These are phyloP conservation scores for Coreius guichenoti DNA, from an alignment of 2,797 vertebrate species.

Conservation along the genomic window DNA sequence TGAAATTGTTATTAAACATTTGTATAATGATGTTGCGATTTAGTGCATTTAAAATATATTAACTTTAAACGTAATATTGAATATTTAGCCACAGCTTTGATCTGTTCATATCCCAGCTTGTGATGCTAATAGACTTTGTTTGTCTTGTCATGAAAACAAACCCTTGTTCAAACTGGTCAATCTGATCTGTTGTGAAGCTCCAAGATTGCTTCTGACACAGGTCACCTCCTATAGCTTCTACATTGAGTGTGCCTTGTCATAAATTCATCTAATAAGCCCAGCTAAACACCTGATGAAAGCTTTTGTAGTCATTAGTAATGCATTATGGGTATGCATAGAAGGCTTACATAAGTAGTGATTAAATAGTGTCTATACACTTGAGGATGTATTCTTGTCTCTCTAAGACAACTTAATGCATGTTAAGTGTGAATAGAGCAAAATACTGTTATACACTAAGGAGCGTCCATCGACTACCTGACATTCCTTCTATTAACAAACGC, in stretches of 20 bases:
- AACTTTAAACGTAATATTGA: not conserved
- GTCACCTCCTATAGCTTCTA: not conserved
- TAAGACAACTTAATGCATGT: not conserved
- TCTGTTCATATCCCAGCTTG: not conserved
- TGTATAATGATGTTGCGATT: not conserved
- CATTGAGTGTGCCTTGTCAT: not conserved
- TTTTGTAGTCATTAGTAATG: not conserved
- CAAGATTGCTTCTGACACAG: conserved; percentile 28
- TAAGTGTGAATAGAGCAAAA: not conserved
- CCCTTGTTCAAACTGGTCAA: conserved; percentile 6
- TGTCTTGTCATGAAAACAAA: not conserved
- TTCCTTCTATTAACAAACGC: not conserved
- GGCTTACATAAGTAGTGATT: not conserved
- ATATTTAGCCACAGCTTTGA: conserved; percentile 30
- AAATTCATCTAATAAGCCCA: not conserved
- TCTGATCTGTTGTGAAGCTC: not conserved
- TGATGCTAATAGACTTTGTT: conserved; percentile 31
- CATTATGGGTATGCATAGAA: not conserved
- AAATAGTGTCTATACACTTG: not conserved
- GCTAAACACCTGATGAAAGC: not conserved
- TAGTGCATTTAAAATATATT: not conserved
- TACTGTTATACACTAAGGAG: not conserved
- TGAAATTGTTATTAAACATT: not conserved
- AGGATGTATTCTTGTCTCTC: not conserved
- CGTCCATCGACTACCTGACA: not conserved